phyloP scores from a whole-genome alignment of 1,140 invertebrate species.

The Telenomus remus region DNA sequence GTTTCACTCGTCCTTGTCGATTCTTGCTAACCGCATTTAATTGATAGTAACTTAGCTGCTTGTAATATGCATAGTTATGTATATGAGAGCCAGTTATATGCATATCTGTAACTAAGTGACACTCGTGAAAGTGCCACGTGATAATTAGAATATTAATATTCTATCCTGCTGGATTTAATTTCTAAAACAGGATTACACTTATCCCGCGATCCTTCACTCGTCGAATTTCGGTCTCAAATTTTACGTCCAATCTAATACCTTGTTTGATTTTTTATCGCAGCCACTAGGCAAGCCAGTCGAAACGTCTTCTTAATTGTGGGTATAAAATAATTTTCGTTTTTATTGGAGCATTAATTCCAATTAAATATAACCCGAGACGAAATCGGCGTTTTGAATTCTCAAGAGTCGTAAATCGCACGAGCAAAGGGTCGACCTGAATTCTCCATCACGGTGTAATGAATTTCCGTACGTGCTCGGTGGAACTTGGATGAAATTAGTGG shows the following conservation, averaged over 20 bases:
- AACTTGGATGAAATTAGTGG: slow-evolving; percentile 60
- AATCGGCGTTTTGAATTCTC: slow-evolving; percentile 37
- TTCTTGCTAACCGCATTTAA: slow-evolving; percentile 29
- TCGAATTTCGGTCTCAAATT: too few relatives aligned
- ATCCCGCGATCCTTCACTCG: too few relatives aligned
- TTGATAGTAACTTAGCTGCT: slow-evolving; percentile 52
- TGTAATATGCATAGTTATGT: slow-evolving; percentile 57
- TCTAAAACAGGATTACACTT: slow-evolving; percentile 8
- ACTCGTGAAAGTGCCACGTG: slow-evolving; percentile 50
- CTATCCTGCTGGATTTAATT: slow-evolving; percentile 10
- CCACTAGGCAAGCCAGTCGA: too few relatives aligned
- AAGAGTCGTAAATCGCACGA: slow-evolving; percentile 59
- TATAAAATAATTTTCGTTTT: slow-evolving; percentile 26
- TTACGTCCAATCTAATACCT: too few relatives aligned
- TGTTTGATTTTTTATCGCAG: too few relatives aligned
- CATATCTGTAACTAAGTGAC: slow-evolving; percentile 44
- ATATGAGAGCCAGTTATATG: slow-evolving; percentile 47
- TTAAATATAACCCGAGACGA: slow-evolving; percentile 30
- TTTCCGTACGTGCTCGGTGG: slow-evolving; percentile 36
- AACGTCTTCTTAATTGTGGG: not conserved
- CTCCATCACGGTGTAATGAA: slow-evolving; percentile 59
- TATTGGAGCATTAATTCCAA: slow-evolving; percentile 28
- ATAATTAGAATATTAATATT: slow-evolving; percentile 53
- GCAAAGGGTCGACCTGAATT: slow-evolving; percentile 58
- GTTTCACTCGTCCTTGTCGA: slow-evolving; percentile 25